These are phyloP conservation scores for Syrrhaptes paradoxus DNA, from an alignment of 2,113 vertebrate genomes.

Conservation along the genomic window DNA sequence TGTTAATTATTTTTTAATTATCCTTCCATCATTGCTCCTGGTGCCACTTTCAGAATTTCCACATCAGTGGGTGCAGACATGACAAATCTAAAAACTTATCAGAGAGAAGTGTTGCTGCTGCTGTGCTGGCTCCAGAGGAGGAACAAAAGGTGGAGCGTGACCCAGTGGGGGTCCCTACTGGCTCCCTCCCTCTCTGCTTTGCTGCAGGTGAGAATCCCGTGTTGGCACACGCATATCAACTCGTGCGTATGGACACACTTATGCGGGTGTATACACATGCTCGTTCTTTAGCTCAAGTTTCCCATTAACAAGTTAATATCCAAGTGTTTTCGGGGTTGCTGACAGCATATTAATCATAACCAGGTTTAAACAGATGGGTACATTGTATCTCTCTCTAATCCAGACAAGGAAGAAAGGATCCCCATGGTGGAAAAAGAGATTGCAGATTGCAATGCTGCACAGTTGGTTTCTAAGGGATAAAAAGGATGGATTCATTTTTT, in stretches of 20 bases:
- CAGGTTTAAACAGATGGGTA: neutral
- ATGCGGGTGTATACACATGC: rapidly evolving
- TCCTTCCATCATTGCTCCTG: slow-evolving; percentile 60
- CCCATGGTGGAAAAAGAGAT: neutral
- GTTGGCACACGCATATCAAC: rapidly evolving
- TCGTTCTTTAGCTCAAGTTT: slow-evolving; percentile 4
- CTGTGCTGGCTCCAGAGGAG: neutral
- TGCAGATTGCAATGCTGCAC: neutral
- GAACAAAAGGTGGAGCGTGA: neutral
- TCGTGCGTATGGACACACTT: rapidly evolving
- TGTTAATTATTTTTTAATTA: slow-evolving; percentile 80
- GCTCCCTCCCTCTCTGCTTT: neutral
- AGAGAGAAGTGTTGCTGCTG: neutral
- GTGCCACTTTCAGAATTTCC: slow-evolving; percentile 63
- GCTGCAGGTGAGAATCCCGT: neutral
- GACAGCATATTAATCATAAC: neutral
- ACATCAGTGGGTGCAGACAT: slow-evolving; percentile 39
- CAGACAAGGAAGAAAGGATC: neutral
- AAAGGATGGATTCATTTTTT: neutral
- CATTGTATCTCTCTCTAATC: neutral
- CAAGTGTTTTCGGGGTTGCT: neutral
- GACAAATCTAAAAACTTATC: neutral
- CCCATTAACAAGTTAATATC: neutral
- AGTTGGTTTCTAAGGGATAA: neutral
- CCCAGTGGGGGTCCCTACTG: neutral